Percentiles rank a stretch among this genome's conserved stretches.
phyloP scores from a whole-genome alignment of 2,113 vertebrate species.

The Rhinopomastus cyanomelas region DNA sequence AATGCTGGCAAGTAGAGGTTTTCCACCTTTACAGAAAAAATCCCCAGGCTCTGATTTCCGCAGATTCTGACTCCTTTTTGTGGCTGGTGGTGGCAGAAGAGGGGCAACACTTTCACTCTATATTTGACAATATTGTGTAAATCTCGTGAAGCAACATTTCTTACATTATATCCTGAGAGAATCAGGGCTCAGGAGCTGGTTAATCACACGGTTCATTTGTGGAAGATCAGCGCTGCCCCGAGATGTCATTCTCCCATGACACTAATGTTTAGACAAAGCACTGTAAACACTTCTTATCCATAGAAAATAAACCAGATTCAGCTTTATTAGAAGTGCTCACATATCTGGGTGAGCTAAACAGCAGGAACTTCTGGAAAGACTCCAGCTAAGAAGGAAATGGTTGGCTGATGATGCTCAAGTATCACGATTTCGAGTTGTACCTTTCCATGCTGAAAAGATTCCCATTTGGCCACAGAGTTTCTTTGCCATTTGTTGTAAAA shows the following conservation, averaged over 20 bases:
- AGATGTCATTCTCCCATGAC: background rate
- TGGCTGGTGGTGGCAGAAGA: background rate
- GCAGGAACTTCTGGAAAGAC: background rate
- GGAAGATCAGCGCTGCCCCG: background rate
- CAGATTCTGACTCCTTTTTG: background rate
- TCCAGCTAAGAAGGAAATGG: background rate
- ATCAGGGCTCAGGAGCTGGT: background rate
- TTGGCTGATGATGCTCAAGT: background rate
- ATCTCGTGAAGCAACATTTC: background rate
- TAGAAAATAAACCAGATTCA: background rate
- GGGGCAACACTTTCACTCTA: background rate
- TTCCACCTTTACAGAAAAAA: background rate
- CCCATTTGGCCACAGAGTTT: background rate
- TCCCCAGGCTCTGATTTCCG: background rate
- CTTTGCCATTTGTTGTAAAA: background rate
- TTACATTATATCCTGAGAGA: background rate
- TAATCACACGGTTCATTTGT: background rate
- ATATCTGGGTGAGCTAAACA: background rate
- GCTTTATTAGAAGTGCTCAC: background rate
- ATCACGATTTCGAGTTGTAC: background rate
- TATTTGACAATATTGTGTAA: background rate
- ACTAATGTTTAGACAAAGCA: background rate
- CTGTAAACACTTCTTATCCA: background rate
- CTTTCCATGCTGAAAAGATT: background rate
- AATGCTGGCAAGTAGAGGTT: background rate